These are phyloP conservation scores for Anagrus nilaparvatae DNA, from an alignment of 1,140 invertebrate species.

Conservation along the genomic window DNA sequence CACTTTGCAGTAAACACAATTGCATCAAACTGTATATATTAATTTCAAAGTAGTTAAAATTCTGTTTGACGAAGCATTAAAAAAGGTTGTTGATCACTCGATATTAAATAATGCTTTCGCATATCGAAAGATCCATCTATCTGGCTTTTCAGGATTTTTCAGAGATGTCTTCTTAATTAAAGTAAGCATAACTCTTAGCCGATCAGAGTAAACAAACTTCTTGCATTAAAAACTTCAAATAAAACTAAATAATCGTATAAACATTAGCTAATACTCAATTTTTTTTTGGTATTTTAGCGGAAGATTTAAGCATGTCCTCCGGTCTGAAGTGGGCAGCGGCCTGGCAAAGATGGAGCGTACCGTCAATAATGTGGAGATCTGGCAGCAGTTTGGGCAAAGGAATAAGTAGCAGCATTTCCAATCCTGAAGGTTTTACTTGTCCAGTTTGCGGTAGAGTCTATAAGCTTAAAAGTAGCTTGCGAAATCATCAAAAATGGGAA, in stretches of 20 bases:
- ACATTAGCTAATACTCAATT: neutral
- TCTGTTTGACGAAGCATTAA: no score
- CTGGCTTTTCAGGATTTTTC: no score
- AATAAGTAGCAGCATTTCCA: conserved; percentile 23
- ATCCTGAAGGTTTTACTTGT: conserved; percentile 55
- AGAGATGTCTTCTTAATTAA: no score
- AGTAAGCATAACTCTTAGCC: no score
- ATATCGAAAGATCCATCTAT: no score
- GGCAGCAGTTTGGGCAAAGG: conserved; percentile 34
- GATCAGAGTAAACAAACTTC: no score
- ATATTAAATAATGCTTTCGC: no score
- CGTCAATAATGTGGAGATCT: conserved; percentile 42
- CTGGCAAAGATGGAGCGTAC: conserved; percentile 41
- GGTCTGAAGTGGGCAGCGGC: conserved; percentile 53
- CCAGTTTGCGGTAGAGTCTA: conserved; percentile 70
- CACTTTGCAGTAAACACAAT: no score
- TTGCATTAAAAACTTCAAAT: neutral
- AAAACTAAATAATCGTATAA: neutral
- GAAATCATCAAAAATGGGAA: conserved; percentile 81
- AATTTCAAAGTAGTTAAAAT: no score
- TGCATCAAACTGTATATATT: no score
- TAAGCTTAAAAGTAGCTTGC: conserved; percentile 72
- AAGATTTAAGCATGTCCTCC: conserved; percentile 58
- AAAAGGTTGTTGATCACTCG: no score
- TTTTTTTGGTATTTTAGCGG: conserved; percentile 38